Percentiles rank a stretch among this genome's conserved stretches.
phyloP scores from a whole-genome alignment of 1,140 invertebrate species.

The Plodia interpunctella region DNA sequence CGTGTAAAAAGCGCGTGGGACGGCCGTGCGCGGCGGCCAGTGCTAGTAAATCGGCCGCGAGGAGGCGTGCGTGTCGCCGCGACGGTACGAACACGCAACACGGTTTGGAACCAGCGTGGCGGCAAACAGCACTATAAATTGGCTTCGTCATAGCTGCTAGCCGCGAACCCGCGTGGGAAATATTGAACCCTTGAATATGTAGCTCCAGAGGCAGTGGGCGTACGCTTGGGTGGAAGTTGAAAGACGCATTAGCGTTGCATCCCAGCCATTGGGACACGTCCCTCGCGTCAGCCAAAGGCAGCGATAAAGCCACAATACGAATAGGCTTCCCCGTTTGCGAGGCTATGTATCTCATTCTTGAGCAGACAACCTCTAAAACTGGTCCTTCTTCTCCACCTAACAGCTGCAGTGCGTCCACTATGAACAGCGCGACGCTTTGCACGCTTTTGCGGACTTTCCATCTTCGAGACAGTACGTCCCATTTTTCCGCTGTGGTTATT shows the following conservation, averaged over 20 bases:
- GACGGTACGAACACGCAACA: slow-evolving; percentile 98
- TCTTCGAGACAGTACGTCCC: slow-evolving; percentile 96
- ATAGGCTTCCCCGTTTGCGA: slow-evolving; percentile 95
- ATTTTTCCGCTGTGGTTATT: slow-evolving; percentile 97
- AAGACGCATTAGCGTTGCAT: slow-evolving; percentile 93
- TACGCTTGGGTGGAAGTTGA: slow-evolving; percentile 99
- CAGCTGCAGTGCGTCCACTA: slow-evolving; percentile 98
- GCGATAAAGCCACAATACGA: slow-evolving; percentile 96
- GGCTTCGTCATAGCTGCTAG: slow-evolving; percentile 98
- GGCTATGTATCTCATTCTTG: slow-evolving; percentile 97
- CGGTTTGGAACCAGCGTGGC: slow-evolving; percentile 92
- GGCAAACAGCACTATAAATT: slow-evolving; percentile 95
- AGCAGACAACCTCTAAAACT: slow-evolving; percentile 97
- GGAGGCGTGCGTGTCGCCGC: slow-evolving; percentile 93
- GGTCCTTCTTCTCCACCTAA: slow-evolving; percentile 94
- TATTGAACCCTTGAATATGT: slow-evolving; percentile 97
- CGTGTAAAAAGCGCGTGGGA: slow-evolving; percentile 92
- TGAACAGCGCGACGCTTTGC: slow-evolving; percentile 97
- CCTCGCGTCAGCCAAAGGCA: slow-evolving; percentile 95
- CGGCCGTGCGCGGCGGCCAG: slow-evolving; percentile 93
- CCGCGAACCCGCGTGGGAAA: slow-evolving; percentile 97
- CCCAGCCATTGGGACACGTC: slow-evolving; percentile 98
- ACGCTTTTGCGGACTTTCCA: slow-evolving; percentile 99
- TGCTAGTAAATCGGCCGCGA: slow-evolving; percentile 96
- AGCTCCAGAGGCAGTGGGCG: slow-evolving; percentile 96